These are phyloP conservation scores for Acropternis orthonyx DNA, from an alignment of 2,797 vertebrate species.

Conservation along the genomic window DNA sequence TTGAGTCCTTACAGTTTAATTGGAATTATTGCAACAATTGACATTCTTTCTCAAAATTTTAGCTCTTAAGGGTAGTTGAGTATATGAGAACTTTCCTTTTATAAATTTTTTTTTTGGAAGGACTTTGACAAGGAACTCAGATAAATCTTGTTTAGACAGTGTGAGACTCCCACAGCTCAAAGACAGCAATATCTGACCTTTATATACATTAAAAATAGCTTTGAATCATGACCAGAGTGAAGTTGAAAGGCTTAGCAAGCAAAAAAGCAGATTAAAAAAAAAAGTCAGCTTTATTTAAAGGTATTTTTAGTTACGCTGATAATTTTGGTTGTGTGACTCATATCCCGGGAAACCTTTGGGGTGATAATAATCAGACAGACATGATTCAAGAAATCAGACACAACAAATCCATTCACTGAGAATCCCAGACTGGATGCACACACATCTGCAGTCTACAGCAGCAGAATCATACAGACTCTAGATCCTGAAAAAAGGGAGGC, in stretches of 20 bases:
- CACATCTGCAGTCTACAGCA: background rate
- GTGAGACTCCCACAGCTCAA: background rate
- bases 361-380: background rate
- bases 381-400: background rate
- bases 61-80: background rate
- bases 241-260: background rate
- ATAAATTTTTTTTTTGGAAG: background rate
- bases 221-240: background rate
- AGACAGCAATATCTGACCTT: background rate
- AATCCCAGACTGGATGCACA: background rate
- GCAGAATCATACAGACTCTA: background rate
- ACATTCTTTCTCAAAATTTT: background rate
- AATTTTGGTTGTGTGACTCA: constrained; percentile 10
- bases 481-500: background rate
- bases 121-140: background rate
- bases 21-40: background rate
- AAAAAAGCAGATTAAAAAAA: background rate
- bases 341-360: background rate
- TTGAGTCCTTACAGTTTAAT: background rate
- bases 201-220: background rate
- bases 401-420: background rate
- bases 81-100: background rate
- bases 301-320: constrained; percentile 5
- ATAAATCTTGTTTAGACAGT: background rate
- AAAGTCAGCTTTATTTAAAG: background rate